Evolutionary conservation across 1,140 invertebrate species (phyloP), one percentile per base, ranked within the genome.

Genomic region (Drosophila sechellia): DNA sequence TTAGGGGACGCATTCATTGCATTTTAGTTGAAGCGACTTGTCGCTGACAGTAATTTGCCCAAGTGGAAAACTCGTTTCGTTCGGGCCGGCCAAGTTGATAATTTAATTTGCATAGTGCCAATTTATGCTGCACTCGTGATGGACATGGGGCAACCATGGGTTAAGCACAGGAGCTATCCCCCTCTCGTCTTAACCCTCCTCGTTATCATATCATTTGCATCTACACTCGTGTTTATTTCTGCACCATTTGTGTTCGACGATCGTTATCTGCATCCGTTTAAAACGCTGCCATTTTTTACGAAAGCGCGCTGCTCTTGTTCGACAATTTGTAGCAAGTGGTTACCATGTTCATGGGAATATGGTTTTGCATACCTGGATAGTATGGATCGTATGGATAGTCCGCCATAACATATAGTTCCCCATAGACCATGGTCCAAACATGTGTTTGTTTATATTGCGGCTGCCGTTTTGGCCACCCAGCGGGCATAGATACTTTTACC

Each of bases 51-150:
- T 89, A 89, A 89, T 89, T 89, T 89, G 84, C 80, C 60, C 53
- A 54, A 64, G 54, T 64, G 72, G 72, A 49, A 87, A 89, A 89
- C 84, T 74, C 69, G 84, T 89, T 89, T 87, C 57, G 15, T n/a
- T n/a, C 17, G 31, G 17, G 15, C 53, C 53, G 20, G 52, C 39
- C 59, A 77, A 34, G 79, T 89, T 89, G 84, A 89, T 89, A 89
- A 89, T 89, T 89, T 89, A 89, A 89, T 89, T 89, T 89, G 84
- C 84, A 89, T 89, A 89, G 84, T 89, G 84, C 84, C 84, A 89
- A 89, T 89, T 89, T 89, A 89, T 89, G 84, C 74, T 56, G 68
- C 55, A 55, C 79, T 84, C 84, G 68, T 87, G 84, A 89, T 87
- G 83, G 83, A 89, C 84, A 70, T 61, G 65, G 60, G 64, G 76